A percentile compares a stretch with the other conserved stretches of the same genome.
These are phyloP conservation scores for Alethe diademata DNA, from an alignment of 2,113 vertebrate genomes.

Conservation along the genomic window DNA sequence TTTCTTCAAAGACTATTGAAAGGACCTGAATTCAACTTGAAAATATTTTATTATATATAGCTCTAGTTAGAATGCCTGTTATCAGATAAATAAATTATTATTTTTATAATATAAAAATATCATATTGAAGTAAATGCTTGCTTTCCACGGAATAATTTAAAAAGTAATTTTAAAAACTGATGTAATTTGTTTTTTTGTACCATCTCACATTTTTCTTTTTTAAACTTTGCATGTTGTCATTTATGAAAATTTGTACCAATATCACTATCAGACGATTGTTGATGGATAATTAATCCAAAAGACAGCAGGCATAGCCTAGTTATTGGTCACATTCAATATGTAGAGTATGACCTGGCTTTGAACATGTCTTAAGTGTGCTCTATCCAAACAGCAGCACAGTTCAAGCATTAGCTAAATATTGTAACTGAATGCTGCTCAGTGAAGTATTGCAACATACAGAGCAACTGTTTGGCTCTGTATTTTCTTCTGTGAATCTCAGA, in stretches of 20 bases:
- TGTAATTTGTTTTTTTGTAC: background rate
- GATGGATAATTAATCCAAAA: background rate
- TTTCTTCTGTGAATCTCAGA: background rate
- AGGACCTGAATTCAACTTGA: background rate
- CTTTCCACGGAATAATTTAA: background rate
- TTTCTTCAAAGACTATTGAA: background rate
- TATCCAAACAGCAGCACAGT: background rate
- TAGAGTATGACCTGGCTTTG: background rate
- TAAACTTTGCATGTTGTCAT: background rate
- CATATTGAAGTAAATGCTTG: background rate
- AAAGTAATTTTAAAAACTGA: too few species aligned
- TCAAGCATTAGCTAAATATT: background rate
- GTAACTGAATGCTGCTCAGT: background rate
- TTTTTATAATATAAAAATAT: too few species aligned
- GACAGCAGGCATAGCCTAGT: background rate
- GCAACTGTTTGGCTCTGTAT: background rate
- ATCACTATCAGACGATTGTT: background rate
- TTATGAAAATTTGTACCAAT: background rate
- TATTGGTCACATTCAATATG: background rate
- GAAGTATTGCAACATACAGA: fast-evolving
- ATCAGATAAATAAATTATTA: background rate
- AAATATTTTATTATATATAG: background rate
- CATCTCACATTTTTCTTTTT: background rate
- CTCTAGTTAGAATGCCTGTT: background rate
- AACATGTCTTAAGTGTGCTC: background rate